Evolutionary conservation across 2,888 invertebrate species (phyloP).

Genomic region (Listrodromus nycthemerus): DNA sequence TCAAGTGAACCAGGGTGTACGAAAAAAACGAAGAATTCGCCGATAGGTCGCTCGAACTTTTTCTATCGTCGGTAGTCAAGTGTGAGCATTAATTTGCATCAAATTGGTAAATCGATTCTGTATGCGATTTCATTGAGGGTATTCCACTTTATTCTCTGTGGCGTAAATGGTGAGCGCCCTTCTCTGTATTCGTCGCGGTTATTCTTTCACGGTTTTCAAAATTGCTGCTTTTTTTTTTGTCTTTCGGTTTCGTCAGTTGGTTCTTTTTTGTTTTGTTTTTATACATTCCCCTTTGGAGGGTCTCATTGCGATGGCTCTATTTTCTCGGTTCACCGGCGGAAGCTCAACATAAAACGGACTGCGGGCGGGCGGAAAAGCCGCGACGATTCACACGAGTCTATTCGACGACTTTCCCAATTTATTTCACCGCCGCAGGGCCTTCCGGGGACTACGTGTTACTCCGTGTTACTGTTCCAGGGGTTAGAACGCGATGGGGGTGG

Average conservation of each 20-base stretch:
- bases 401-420: constrained; percentile 64
- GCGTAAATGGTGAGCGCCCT: neutral
- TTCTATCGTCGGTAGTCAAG: neutral
- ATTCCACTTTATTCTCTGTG: neutral
- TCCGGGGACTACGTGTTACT: constrained; percentile 6
- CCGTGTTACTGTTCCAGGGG: constrained; percentile 22
- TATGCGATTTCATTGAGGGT: neutral
- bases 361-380: constrained; percentile 14
- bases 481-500: constrained; percentile 27
- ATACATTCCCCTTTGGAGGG: neutral
- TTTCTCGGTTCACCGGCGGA: constrained; percentile 31
- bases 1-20: neutral
- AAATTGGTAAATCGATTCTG: constrained; percentile 7
- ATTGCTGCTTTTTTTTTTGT: no score
- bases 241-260: neutral
- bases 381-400: constrained; percentile 51
- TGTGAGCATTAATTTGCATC: neutral
- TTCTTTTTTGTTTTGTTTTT: constrained; percentile 12
- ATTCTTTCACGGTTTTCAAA: neutral
- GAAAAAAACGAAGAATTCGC: neutral
- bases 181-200: neutral
- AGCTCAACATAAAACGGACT: constrained; percentile 30
- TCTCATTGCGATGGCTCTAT: constrained; percentile 20
- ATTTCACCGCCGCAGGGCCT: constrained; percentile 58
- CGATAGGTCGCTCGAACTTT: neutral